Conservation (phyloP, 1,140 invertebrate genomes). For the Ruditapes philippinarum region DNA sequence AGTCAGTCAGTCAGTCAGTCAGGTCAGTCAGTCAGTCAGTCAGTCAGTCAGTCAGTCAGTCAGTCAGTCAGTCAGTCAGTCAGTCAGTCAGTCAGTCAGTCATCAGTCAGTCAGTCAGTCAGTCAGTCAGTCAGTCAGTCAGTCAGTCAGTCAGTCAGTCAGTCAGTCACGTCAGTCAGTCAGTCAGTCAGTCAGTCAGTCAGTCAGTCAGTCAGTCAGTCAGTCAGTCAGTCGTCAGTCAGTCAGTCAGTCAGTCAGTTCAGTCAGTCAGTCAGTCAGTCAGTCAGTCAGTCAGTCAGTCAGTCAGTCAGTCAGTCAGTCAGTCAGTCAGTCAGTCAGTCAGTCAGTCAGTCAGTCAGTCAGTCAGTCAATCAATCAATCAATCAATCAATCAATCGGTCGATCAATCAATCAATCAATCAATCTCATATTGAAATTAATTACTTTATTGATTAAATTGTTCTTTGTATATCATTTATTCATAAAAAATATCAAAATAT, state of each 20-base stretch:
- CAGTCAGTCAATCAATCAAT: no score
- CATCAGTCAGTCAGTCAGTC: no score
- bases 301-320: slow-evolving; percentile 71
- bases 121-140: no score
- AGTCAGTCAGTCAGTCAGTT: no score
- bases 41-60: slow-evolving; percentile 67
- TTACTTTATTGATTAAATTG: no score
- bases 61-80: slow-evolving; percentile 73
- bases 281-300: slow-evolving; percentile 75
- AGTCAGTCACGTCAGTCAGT: slow-evolving; percentile 70
- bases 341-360: slow-evolving; percentile 72
- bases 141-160: slow-evolving; percentile 72
- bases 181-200: slow-evolving; percentile 72
- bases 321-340: slow-evolving; percentile 70
- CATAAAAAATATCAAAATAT: no score
- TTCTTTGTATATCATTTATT: no score
- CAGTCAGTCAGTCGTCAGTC: slow-evolving; percentile 61
- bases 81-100: no score
- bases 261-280: slow-evolving; percentile 77
- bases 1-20: slow-evolving; percentile 69
- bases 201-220: slow-evolving; percentile 74
- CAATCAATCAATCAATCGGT: no score
- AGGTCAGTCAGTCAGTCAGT: slow-evolving; percentile 66
- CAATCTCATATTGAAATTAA: no score
- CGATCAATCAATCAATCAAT: no score